Conservation (phyloP, 2,797 vertebrate species). For the Jordanella pulchra region DNA sequence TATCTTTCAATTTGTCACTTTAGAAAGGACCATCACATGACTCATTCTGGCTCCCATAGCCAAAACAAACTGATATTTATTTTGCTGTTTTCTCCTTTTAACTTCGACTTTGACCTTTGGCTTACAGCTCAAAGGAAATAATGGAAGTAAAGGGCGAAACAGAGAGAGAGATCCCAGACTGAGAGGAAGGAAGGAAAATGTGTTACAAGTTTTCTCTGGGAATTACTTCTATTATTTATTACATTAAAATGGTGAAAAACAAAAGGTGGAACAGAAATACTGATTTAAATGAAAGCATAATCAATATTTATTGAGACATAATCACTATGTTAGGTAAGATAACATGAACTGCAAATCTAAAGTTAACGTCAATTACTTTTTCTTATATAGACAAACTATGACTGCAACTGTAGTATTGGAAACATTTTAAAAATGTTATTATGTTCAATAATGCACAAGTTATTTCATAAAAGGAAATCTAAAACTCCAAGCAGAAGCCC, state of each 20-base stretch:
- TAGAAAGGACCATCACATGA: neutral
- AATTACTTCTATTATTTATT: slow-evolving; percentile 17
- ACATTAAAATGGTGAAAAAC: slow-evolving; percentile 30
- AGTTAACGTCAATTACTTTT: neutral
- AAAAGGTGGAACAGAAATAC: slow-evolving; percentile 16
- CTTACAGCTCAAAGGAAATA: slow-evolving; percentile 23
- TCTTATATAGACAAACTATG: neutral
- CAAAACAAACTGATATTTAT: slow-evolving; percentile 21
- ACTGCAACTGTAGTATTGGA: neutral
- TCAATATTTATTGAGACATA: neutral
- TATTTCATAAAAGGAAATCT: neutral
- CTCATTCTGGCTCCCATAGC: neutral
- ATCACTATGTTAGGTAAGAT: neutral
- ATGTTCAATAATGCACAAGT: neutral
- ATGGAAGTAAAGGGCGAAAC: slow-evolving; percentile 19
- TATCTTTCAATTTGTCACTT: neutral
- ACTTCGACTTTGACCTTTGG: slow-evolving; percentile 32
- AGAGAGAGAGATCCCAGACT: slow-evolving; percentile 14
- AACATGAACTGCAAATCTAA: neutral
- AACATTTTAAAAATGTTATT: neutral
- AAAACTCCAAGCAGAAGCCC: slow-evolving; percentile 35
- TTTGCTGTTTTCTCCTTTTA: slow-evolving; percentile 25
- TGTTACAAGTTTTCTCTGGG: slow-evolving; percentile 45
- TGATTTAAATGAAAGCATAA: slow-evolving; percentile 11
- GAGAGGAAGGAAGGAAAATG: slow-evolving; percentile 43